Evolutionary conservation across 2,113 vertebrate species (phyloP).

Genomic region (Rhabdornis inornatus): DNA sequence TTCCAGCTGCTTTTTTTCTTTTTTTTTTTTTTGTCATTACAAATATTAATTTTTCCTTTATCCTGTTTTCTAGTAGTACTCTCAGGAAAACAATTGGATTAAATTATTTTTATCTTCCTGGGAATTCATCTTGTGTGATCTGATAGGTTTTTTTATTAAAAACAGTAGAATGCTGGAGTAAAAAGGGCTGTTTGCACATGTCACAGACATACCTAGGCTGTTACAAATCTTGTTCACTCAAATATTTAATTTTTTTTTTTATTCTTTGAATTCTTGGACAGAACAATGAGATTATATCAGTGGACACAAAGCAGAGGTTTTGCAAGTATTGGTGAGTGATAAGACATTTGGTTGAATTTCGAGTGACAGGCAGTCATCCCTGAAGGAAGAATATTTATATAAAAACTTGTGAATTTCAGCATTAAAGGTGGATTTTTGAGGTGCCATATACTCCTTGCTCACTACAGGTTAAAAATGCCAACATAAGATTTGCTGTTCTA

Average conservation of each 20-base stretch:
- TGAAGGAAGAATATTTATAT: neutral
- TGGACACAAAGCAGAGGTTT: neutral
- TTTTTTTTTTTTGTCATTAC: neutral
- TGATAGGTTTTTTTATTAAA: neutral
- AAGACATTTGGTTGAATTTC: neutral
- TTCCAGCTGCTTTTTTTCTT: neutral
- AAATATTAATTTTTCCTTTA: neutral
- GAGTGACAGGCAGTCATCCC: neutral
- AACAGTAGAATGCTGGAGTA: neutral
- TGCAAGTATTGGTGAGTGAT: neutral
- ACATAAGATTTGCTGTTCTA: accelerated
- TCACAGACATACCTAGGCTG: neutral
- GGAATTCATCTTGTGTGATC: neutral
- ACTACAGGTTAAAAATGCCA: neutral
- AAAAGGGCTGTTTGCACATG: neutral
- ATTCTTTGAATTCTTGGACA: neutral
- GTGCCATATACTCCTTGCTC: neutral
- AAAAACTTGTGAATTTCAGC: neutral
- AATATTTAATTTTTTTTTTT: neutral
- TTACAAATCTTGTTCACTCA: neutral
- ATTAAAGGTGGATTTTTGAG: neutral
- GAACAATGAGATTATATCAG: neutral
- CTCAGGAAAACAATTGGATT: neutral
- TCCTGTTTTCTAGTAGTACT: neutral
- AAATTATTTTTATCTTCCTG: neutral